Conservation (phyloP, 1,140 invertebrate species). For the Zaprionus capensis region DNA sequence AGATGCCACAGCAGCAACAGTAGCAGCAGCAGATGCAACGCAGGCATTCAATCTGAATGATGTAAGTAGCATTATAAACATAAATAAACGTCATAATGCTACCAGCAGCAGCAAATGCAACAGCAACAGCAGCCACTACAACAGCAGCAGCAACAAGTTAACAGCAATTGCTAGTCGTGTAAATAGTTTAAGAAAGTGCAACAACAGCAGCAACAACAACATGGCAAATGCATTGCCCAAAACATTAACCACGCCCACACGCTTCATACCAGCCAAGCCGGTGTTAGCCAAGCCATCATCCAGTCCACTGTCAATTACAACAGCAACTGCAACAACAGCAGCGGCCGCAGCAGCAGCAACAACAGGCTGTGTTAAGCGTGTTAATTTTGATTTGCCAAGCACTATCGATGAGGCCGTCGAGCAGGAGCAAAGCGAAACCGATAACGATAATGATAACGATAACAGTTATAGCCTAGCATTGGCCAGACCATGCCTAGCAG, state of each 20-base stretch:
- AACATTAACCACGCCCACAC: conserved; percentile 74
- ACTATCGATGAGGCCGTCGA: conserved; percentile 64
- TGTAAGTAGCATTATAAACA: conserved; percentile 73
- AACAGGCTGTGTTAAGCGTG: conserved; percentile 62
- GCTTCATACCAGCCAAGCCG: conserved; percentile 69
- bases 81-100: conserved; percentile 74
- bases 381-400: conserved; percentile 73
- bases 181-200: conserved; percentile 49
- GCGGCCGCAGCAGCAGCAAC: conserved; percentile 7
- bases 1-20: conserved; percentile 5
- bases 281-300: conserved; percentile 51
- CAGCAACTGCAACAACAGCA: conserved; percentile 15
- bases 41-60: conserved; percentile 79
- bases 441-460: conserved; percentile 19
- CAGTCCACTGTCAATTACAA: conserved; percentile 7
- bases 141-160: conserved; percentile 14
- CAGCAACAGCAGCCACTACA: conserved; percentile 28
- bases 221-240: conserved; percentile 55
- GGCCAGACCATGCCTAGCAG: conserved; percentile 13
- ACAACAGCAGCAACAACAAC: conserved; percentile 40
- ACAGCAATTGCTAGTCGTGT: conserved; percentile 42
- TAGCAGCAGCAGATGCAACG: conserved; percentile 24
- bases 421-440: conserved; percentile 55
- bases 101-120: conserved; percentile 48
- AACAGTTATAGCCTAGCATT: conserved; percentile 35